A percentile compares a stretch with the other conserved stretches of the same genome.
Conservation (phyloP, 2,888 invertebrate genomes). For the Epicampocera succincta region DNA sequence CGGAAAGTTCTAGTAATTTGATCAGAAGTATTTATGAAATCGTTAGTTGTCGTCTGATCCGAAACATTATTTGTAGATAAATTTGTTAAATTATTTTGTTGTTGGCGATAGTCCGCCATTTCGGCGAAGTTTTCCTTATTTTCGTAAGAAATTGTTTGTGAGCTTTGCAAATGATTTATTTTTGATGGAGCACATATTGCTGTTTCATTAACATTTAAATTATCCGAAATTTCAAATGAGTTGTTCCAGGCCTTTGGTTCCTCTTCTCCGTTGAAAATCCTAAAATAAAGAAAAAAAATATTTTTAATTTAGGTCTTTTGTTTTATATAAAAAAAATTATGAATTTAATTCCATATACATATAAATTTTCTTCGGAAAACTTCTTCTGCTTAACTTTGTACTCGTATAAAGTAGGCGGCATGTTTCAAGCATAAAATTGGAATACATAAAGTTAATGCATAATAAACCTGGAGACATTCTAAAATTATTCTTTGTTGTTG, state of each 20-base stretch:
- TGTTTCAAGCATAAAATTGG: too few species aligned
- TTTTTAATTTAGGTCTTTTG: too few species aligned
- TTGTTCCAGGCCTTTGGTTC: constrained; percentile 69
- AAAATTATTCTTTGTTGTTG: too few species aligned
- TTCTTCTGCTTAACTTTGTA: too few species aligned
- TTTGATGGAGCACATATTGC: background rate
- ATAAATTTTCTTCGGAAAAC: too few species aligned
- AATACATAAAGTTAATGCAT: too few species aligned
- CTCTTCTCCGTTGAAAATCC: constrained; percentile 67
- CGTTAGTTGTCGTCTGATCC: constrained; percentile 12
- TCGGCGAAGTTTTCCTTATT: constrained; percentile 3
- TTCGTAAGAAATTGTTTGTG: background rate
- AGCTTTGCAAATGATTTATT: background rate
- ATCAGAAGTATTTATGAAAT: constrained; percentile 33
- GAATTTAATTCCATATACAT: too few species aligned
- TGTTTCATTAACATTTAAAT: constrained; percentile 50
- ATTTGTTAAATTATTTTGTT: background rate
- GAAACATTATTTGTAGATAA: background rate
- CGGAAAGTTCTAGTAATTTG: constrained; percentile 35
- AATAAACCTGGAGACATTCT: too few species aligned
- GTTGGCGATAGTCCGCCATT: background rate
- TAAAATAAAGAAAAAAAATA: constrained; percentile 29
- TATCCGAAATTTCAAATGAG: constrained; percentile 70
- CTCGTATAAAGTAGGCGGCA: too few species aligned
- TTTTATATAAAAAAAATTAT: too few species aligned